These are phyloP conservation scores for Phaethon lepturus DNA, from an alignment of 2,113 vertebrate genomes.

Conservation along the genomic window DNA sequence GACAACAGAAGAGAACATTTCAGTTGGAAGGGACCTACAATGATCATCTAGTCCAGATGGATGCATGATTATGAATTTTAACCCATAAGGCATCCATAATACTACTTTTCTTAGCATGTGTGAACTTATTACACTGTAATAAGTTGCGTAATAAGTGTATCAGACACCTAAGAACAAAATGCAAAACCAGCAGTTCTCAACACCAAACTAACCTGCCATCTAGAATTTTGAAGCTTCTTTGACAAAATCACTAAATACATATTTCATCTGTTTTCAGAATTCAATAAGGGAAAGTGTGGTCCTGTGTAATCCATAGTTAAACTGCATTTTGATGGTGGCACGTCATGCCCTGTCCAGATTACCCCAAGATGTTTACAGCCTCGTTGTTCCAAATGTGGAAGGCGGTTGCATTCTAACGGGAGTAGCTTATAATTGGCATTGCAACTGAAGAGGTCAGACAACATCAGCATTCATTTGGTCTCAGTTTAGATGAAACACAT, in stretches of 20 bases:
- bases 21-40: neutral
- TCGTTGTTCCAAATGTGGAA: neutral
- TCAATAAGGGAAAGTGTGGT: neutral
- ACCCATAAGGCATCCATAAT: neutral
- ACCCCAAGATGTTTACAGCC: neutral
- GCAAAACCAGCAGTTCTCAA: neutral
- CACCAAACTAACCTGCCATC: neutral
- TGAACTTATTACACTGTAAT: neutral
- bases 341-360: neutral
- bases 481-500: neutral
- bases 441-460: neutral
- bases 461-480: neutral
- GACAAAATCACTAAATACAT: neutral
- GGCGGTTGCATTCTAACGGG: neutral
- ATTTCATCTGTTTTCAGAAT: neutral
- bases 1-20: neutral
- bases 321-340: neutral
- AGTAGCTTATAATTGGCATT: neutral
- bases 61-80: neutral
- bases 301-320: neutral
- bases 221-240: neutral
- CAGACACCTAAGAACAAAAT: neutral
- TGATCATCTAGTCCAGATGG: neutral
- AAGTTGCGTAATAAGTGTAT: neutral
- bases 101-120: neutral